Evolutionary conservation across 2,113 vertebrate species (phyloP), one percentile per base, ranked within the genome.

Genomic region (Daboia siamensis): DNA sequence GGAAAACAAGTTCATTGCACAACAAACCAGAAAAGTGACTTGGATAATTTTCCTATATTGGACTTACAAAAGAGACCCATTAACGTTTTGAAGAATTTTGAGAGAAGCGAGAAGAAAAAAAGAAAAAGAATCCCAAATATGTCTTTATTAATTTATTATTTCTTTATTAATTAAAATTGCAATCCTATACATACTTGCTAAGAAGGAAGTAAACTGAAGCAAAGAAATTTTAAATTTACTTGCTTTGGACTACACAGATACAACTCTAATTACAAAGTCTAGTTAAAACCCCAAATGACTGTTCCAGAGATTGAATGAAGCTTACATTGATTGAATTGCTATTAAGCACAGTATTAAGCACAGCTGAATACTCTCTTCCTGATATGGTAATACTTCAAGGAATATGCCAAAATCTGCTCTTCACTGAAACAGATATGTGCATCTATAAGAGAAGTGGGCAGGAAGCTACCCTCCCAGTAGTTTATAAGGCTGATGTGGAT

Each of bases 1-100:
- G 94, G 93, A 93, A 97, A 96, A 95, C 91, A 97, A 97, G 93
- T 61, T 51, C 92, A 93, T 86, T 94, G 92, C 15, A 33, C 33
- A 39, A 74, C 69, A 74, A 74, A 20, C 15, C 69, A 74, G n/a
- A 74, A 74, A 33, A 74, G 13, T 74, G n/a, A 74, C 64, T 33
- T 69, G 64, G 26, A 69, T 69, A 17, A 20, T 39, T 74, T 74
- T 39, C n/a, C 15, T 74, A 8, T 39, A 74, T 74, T 69, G 64
- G 64, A 69, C 5, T n/a, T 69, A 64, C 11, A 0, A 69, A 69
- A n/a, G 11, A 69, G 29, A 39, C n/a, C n/a, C 8, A 15, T 74
- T 39, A 74, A 74, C 0, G 5, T 39, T 74, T 39, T 74, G n/a
- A 74, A 39, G 64, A 33, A 17, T 33, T 74, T 74, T 74, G 64